Evolutionary conservation across 2,888 invertebrate genomes (phyloP).

Genomic region (Leucoptera coffeella): DNA sequence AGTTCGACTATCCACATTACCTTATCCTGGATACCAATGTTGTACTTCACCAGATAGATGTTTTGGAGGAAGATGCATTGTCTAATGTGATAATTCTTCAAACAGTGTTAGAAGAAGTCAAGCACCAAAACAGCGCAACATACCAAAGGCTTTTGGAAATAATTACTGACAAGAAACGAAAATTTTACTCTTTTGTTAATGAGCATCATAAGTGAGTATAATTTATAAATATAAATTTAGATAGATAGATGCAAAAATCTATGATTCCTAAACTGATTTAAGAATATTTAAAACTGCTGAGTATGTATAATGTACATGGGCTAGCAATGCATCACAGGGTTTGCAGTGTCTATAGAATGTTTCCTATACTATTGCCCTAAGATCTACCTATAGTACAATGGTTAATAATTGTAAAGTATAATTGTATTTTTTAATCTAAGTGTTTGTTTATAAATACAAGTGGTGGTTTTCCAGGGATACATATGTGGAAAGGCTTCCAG

Average conservation of each 20-base stretch:
- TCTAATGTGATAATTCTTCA: conserved; percentile 84
- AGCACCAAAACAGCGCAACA: conserved; percentile 79
- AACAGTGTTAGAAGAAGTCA: conserved; percentile 89
- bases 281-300: too few relatives aligned
- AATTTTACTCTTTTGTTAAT: conserved; percentile 91
- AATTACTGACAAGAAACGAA: conserved; percentile 68
- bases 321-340: too few relatives aligned
- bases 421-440: too few relatives aligned
- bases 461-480: conserved; percentile 74
- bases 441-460: too few relatives aligned
- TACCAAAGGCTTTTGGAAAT: conserved; percentile 85
- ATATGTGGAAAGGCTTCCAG: conserved; percentile 73
- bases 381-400: too few relatives aligned
- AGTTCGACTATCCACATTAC: conserved; percentile 67
- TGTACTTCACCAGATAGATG: conserved; percentile 89
- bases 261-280: too few relatives aligned
- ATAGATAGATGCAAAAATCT: too few relatives aligned
- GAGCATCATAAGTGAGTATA: conserved; percentile 92
- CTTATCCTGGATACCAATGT: conserved; percentile 90
- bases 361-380: too few relatives aligned
- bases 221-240: too few relatives aligned
- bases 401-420: too few relatives aligned
- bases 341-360: too few relatives aligned
- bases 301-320: too few relatives aligned
- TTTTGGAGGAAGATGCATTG: conserved; percentile 78